Conservation (phyloP, 1,140 invertebrate genomes). For the Diorhabda elongata region DNA sequence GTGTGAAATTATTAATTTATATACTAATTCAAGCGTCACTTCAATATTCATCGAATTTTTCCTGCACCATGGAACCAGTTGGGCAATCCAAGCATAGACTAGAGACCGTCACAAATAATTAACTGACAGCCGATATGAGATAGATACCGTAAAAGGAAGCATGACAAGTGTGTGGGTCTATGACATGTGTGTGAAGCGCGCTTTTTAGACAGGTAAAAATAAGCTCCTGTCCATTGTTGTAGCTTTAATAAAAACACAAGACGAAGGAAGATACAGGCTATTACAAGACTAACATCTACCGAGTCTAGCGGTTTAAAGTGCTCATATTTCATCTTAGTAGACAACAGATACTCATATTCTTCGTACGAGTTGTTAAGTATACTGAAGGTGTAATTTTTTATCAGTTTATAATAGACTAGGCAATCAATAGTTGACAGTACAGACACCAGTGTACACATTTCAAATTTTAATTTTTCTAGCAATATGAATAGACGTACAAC, state of each 20-base stretch:
- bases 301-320: slow-evolving; percentile 13
- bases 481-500: too few relatives aligned
- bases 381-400: too few relatives aligned
- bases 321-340: slow-evolving; percentile 27
- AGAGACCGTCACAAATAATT: slow-evolving; percentile 4
- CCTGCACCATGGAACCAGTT: not conserved
- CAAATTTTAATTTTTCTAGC: too few relatives aligned
- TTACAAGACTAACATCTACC: slow-evolving; percentile 22
- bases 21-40: too few relatives aligned
- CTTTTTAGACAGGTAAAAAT: slow-evolving; percentile 24
- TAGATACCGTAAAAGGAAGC: slow-evolving; percentile 11
- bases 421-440: too few relatives aligned
- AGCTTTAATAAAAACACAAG: slow-evolving; percentile 13
- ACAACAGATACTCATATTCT: too few relatives aligned
- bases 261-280: slow-evolving; percentile 11
- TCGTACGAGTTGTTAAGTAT: too few relatives aligned
- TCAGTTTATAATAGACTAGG: too few relatives aligned
- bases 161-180: slow-evolving; percentile 21
- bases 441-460: too few relatives aligned
- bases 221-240: slow-evolving; percentile 24
- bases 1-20: too few relatives aligned
- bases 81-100: not conserved
- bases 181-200: slow-evolving; percentile 23
- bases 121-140: slow-evolving; percentile 20
- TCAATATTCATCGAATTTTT: too few relatives aligned